Conservation (phyloP, 2,113 vertebrate species). For the Thinocorus orbignyianus region DNA sequence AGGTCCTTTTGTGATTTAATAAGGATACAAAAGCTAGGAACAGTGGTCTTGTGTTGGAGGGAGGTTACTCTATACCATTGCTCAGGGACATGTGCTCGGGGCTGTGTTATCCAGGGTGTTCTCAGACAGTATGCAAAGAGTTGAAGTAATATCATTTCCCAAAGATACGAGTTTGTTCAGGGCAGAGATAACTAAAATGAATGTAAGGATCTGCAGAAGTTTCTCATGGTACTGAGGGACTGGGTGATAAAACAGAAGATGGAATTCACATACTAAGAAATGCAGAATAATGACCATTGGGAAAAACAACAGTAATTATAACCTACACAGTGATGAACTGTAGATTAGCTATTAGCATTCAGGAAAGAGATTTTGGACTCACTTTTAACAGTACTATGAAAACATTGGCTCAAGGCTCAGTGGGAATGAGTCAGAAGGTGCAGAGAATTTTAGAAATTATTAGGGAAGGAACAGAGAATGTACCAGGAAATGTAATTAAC, state of each 20-base stretch:
- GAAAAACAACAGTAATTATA: conserved; percentile 44
- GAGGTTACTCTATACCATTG: neutral
- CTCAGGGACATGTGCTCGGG: neutral
- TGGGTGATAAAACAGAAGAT: neutral
- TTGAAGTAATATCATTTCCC: neutral
- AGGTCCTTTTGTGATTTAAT: neutral
- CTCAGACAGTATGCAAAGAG: neutral
- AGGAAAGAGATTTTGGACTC: conserved; percentile 4
- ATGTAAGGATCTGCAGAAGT: neutral
- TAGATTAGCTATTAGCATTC: conserved; percentile 53
- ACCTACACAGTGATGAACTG: conserved; percentile 8
- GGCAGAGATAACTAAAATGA: neutral
- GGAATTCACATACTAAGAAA: conserved; percentile 2
- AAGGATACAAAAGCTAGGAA: neutral
- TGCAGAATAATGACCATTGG: conserved; percentile 36
- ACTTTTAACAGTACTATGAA: conserved; percentile 29
- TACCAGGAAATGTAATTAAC: conserved; percentile 55
- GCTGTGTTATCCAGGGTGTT: neutral
- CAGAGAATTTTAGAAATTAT: conserved; percentile 48
- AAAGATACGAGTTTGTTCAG: neutral
- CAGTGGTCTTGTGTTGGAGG: neutral
- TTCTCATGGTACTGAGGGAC: neutral
- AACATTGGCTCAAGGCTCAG: conserved; percentile 50
- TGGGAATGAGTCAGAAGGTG: conserved; percentile 59
- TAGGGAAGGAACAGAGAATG: conserved; percentile 8